A percentile compares a stretch with the other conserved stretches of the same genome.
These are phyloP conservation scores for Oriolus oriolus DNA, from an alignment of 2,113 vertebrate genomes.

Conservation along the genomic window DNA sequence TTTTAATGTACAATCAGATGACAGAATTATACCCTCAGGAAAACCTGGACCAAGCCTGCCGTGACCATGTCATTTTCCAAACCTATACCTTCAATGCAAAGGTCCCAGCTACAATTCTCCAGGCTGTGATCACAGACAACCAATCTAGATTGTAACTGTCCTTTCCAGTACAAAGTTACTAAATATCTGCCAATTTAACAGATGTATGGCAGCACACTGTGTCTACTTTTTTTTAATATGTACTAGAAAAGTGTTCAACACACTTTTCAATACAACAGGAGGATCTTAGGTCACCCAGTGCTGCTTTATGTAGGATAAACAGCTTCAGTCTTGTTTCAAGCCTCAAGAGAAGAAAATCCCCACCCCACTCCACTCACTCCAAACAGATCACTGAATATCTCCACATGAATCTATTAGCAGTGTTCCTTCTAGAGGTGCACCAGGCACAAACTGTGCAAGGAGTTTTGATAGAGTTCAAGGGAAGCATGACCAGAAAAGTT, in stretches of 20 bases:
- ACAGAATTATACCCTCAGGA: not conserved
- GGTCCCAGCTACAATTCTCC: not conserved
- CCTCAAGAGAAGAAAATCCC: not conserved
- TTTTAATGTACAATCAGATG: not conserved
- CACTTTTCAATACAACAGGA: not conserved
- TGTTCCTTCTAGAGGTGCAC: not conserved
- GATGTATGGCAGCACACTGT: not conserved
- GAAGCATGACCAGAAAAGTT: not conserved
- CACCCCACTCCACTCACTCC: not conserved
- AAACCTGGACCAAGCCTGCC: not conserved
- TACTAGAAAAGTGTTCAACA: not conserved
- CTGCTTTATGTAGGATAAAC: not conserved
- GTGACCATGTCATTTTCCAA: not conserved
- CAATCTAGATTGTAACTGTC: not conserved
- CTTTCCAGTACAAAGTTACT: not conserved
- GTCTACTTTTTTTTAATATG: not conserved
- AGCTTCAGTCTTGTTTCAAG: not conserved
- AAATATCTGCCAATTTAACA: not conserved
- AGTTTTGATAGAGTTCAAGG: not conserved
- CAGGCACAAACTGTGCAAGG: not conserved
- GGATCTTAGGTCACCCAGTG: not conserved
- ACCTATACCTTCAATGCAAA: not conserved
- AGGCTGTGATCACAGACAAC: not conserved
- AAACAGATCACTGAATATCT: not conserved
- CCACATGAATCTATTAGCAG: not conserved